Evolutionary conservation across 2,797 vertebrate species (phyloP).

Genomic region (Aselliscus stoliczkanus): DNA sequence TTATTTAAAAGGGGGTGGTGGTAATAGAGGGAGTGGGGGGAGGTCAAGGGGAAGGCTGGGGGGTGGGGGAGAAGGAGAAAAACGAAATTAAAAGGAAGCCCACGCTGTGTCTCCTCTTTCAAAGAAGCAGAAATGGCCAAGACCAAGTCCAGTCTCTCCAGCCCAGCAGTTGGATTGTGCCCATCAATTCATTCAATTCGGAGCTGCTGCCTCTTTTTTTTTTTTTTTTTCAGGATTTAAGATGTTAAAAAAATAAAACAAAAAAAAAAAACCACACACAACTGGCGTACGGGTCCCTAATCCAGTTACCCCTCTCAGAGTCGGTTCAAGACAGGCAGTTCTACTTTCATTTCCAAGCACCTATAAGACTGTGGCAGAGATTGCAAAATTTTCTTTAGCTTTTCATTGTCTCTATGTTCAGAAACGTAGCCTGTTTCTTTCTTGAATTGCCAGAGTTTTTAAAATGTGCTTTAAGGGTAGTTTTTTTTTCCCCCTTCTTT

Average conservation of each 20-base stretch:
- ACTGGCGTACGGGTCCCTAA: constrained; percentile 72
- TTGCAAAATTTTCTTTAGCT: constrained; percentile 78
- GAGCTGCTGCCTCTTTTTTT: constrained; percentile 70
- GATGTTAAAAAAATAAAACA: constrained; percentile 71
- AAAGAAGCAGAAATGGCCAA: constrained; percentile 75
- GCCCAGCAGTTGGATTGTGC: constrained; percentile 72
- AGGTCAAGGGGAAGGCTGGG: background rate
- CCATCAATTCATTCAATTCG: constrained; percentile 74
- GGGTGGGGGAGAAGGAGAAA: constrained; percentile 51
- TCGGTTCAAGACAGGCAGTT: constrained; percentile 78
- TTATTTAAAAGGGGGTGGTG: constrained; percentile 75
- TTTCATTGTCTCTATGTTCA: constrained; percentile 81
- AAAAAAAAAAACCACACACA: background rate
- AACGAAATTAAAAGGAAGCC: constrained; percentile 71
- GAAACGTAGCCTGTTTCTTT: constrained; percentile 76
- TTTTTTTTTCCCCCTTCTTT: constrained; percentile 66
- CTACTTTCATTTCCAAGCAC: constrained; percentile 82
- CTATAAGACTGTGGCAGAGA: constrained; percentile 81
- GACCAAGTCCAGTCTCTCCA: constrained; percentile 71
- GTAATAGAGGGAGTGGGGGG: constrained; percentile 41
- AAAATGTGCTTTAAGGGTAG: constrained; percentile 66
- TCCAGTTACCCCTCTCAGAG: constrained; percentile 79
- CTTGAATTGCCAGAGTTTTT: constrained; percentile 74
- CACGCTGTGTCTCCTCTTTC: constrained; percentile 73
- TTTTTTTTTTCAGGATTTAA: constrained; percentile 76